Conservation (phyloP, 2,113 vertebrate species). For the Stictonetta naevosa region DNA sequence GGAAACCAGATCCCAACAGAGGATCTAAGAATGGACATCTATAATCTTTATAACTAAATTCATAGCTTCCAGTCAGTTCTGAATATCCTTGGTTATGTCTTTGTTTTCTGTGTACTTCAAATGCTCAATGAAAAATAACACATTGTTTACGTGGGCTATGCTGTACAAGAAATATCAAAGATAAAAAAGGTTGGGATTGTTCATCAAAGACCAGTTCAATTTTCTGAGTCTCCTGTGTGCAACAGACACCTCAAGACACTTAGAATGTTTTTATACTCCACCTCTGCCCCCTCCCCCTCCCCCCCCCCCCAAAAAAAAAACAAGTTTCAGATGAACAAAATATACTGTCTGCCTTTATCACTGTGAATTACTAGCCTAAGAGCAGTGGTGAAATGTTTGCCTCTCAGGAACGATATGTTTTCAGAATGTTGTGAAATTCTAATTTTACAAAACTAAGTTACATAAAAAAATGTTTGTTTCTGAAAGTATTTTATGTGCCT, state of each 20-base stretch:
- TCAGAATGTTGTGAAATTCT: constrained; percentile 51
- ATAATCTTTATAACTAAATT: neutral
- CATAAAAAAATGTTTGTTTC: constrained; percentile 43
- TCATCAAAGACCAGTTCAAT: neutral
- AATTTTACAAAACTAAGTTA: constrained; percentile 44
- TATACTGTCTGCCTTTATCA: constrained; percentile 56
- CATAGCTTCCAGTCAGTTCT: neutral
- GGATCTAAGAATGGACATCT: neutral
- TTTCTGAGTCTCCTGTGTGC: constrained; percentile 9
- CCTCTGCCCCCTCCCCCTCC: too few species aligned
- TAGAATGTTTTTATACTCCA: constrained; percentile 37
- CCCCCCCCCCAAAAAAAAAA: neutral
- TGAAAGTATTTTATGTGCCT: constrained; percentile 54
- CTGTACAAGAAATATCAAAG: neutral
- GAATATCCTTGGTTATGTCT: neutral
- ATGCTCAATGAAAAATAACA: neutral
- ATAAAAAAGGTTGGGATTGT: neutral
- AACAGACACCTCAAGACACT: constrained; percentile 46
- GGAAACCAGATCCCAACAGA: neutral
- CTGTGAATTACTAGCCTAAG: constrained; percentile 59
- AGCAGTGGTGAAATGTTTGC: constrained; percentile 58
- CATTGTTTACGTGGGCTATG: neutral
- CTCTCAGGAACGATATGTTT: constrained; percentile 59
- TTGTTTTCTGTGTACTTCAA: neutral
- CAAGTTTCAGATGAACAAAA: constrained; percentile 53